phyloP scores from a whole-genome alignment of 1,140 invertebrate genomes.

The Hesperophylax magnus region DNA sequence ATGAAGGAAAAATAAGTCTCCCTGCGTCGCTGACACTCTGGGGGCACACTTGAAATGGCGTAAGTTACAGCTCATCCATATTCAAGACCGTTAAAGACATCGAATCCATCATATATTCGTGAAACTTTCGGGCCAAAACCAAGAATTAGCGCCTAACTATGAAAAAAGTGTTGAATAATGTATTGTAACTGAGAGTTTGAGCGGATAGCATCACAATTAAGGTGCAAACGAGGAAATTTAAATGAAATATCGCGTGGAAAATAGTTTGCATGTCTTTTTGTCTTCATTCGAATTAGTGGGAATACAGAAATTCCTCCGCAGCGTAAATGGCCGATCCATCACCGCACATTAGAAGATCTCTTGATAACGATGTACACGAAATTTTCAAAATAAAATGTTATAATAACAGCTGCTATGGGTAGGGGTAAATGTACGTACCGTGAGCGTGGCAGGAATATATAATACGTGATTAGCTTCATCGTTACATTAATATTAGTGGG shows the following conservation, averaged over 20 bases:
- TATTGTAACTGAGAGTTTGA: not conserved
- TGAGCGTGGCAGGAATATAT: too few relatives aligned
- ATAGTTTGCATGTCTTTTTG: conserved; percentile 2
- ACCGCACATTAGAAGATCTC: conserved; percentile 14
- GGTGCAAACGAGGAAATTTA: conserved; percentile 10
- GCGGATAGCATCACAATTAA: not conserved
- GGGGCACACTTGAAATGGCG: not conserved
- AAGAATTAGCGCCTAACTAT: too few relatives aligned
- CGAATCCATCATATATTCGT: not conserved
- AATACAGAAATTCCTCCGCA: conserved; percentile 12
- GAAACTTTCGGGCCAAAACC: not conserved
- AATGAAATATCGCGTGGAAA: conserved; percentile 8
- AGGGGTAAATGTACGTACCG: too few relatives aligned
- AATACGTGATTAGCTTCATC: too few relatives aligned
- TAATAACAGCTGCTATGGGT: not conserved
- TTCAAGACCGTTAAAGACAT: conserved; percentile 1
- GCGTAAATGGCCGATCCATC: conserved; percentile 28
- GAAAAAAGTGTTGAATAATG: conserved; percentile 17
- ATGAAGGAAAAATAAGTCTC: too few relatives aligned
- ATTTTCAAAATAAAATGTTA: not conserved
- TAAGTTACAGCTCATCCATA: conserved; percentile 1
- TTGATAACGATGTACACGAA: conserved; percentile 4
- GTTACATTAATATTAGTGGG: too few relatives aligned
- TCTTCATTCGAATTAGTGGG: not conserved
- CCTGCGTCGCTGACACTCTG: not conserved